Evolutionary conservation across 2,888 invertebrate species (phyloP), one percentile per base, ranked within the genome.

Genomic region (Beris morrisii): DNA sequence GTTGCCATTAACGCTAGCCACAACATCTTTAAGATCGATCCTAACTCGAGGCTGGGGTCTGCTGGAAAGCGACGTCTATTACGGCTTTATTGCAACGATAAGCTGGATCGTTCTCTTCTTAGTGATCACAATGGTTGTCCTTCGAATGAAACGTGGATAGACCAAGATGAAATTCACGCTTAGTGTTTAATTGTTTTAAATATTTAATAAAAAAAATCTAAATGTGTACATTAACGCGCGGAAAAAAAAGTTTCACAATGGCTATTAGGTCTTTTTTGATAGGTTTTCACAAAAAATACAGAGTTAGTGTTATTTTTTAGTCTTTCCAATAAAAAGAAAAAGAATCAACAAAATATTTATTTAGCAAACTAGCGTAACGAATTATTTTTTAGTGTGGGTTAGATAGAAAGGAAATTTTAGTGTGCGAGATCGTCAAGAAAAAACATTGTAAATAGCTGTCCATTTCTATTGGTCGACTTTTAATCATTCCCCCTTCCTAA

Each of bases 1-100:
- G 73, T 85, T 96, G 59, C 96, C 96, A 0, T 82, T 95, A 61
- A 96, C 96, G 0, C 84, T 94, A 77, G 94, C 95, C n/a, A 95
- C 95, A n/a, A 91, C 94, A 50, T 89, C 95, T 1, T 83, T 96
- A 59, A 84, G 96, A 61, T 91, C 92, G 63, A 91, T 95, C 81
- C 84, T 95, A 56, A 93, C 93, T 0, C 83, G 94, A 72, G 96
- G 96, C 55, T 95, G 95, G 95, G 85, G 86, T 54, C 84, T 96
- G 64, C 76, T 84, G 0, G 91, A 94, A 75, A 84, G 88, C 0
- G 90, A 91, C 63, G 95, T 96, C 0, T 95, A 94, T 81, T 86
- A 89, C 78, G 95, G 95, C 15, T 95, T 92, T 80, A 83, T 95
- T 1, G 87, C 94, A 45, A 93, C 94, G 3, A 83, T 93, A 56